Base-by-base conservation (phyloP, 2,113 vertebrate genomes). In the Atractosteus spatula region DNA sequence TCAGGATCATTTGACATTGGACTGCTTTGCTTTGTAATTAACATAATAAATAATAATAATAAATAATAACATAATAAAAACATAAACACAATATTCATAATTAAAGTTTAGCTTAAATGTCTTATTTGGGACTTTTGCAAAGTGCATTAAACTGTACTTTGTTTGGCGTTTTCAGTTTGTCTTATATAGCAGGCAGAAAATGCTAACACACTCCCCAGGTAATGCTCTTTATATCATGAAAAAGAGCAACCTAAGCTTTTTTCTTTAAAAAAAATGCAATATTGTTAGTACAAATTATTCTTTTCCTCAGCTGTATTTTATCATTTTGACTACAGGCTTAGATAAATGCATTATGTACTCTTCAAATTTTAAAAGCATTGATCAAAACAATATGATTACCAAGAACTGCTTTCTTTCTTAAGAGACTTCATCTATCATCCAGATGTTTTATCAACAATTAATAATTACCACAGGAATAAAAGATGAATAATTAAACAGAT, bases 331-430 rank as follows among this genome's bases (percentile, higher is more conserved):
- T 62, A 62, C 45, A 44, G 17, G 44, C 51, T 51, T 10, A 61
- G 55, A 71, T 66, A 75, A 75, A 71, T 47, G 41, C 68, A 71
- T 75, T 67, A 66, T 55, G 68, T 11, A 41, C 41, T 47, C 62
- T 41, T 66, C 55, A 10, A 51, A 66, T 51, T n/a, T 55, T 44
- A 17, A 43, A 64, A 74, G n/a, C 57, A 51, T 71, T 66, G 68
- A 75, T 71, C 69, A 75, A 57, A 71, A 72, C 70, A 51, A 55
- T 65, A 44, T 45, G 6, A n/a, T 42, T 68, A 63, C 62, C 14
- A n/a, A 41, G 59, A 43, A 55, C 47, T 17, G 55, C 62, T 56
- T 44, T 8, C 7, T 11, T 14, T 10, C 8, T 55, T 54, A 47
- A 57, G 16, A 51, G 42, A 16, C 66, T 47, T 41, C 17, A 70